phyloP scores from a whole-genome alignment of 2,113 vertebrate species.

The Alethe castanea region DNA sequence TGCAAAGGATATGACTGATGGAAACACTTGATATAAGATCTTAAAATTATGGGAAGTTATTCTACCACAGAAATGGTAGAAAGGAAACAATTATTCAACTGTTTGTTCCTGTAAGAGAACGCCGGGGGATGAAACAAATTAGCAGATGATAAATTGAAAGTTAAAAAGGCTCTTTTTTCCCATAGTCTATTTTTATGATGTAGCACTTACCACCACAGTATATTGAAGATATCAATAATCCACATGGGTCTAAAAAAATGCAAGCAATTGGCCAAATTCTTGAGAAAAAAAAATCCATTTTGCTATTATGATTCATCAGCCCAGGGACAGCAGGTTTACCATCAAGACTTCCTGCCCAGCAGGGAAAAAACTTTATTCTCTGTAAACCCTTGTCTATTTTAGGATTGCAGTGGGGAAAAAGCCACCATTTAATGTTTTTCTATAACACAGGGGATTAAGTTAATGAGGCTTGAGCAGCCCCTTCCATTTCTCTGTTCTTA shows the following conservation, averaged over 20 bases:
- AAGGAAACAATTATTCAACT: not conserved
- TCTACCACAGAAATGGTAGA: not conserved
- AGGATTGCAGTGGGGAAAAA: not conserved
- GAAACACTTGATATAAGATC: not conserved
- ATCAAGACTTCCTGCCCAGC: not conserved
- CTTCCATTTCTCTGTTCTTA: not conserved
- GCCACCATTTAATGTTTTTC: not conserved
- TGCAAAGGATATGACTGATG: not conserved
- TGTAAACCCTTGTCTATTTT: not conserved
- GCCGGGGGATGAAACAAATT: not conserved
- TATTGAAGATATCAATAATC: not conserved
- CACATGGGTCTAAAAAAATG: not conserved
- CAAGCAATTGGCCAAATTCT: not conserved
- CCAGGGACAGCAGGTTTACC: not conserved
- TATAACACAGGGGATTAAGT: not conserved
- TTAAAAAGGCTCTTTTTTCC: not conserved
- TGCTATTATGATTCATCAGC: not conserved
- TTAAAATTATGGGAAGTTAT: not conserved
- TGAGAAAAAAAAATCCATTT: not conserved
- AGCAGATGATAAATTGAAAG: not conserved
- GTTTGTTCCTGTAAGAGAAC: not conserved
- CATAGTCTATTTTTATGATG: not conserved
- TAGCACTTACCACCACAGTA: not conserved
- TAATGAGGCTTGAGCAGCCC: not conserved
- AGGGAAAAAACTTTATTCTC: not conserved